phyloP scores from a whole-genome alignment of 1,140 invertebrate genomes.

The Nasonia giraulti region DNA sequence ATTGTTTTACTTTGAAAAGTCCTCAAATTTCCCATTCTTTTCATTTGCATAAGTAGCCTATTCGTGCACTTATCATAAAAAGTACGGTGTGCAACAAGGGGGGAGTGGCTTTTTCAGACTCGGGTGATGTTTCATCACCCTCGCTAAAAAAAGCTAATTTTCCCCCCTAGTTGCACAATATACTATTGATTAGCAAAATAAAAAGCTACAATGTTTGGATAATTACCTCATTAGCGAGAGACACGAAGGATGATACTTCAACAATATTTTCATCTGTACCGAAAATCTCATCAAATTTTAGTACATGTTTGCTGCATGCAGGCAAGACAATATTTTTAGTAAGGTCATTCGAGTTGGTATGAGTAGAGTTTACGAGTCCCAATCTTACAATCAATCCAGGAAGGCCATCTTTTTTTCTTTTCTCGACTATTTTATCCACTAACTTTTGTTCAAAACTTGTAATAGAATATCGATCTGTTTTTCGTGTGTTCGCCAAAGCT shows the following conservation, averaged over 20 bases:
- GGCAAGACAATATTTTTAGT: neutral
- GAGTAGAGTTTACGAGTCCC: neutral
- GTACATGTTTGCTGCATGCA: conserved; percentile 8
- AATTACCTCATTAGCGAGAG: conserved; percentile 20
- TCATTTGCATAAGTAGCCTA: too few relatives aligned
- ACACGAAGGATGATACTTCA: neutral
- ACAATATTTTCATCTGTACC: neutral
- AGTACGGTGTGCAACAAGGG: too few relatives aligned
- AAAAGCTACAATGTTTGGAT: neutral
- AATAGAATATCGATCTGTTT: neutral
- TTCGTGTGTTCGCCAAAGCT: neutral
- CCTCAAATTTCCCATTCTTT: too few relatives aligned
- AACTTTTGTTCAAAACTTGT: neutral
- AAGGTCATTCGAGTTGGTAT: too few relatives aligned
- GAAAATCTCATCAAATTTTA: conserved; percentile 30
- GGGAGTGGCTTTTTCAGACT: too few relatives aligned
- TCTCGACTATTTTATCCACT: conserved; percentile 17
- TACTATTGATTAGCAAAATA: too few relatives aligned
- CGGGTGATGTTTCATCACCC: too few relatives aligned
- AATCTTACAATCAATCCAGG: conserved; percentile 15
- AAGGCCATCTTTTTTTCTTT: conserved; percentile 24
- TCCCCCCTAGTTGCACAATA: too few relatives aligned
- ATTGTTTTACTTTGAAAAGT: too few relatives aligned
- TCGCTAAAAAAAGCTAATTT: too few relatives aligned
- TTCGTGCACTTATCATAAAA: too few relatives aligned